Evolutionary conservation across 2,888 invertebrate genomes (phyloP), one percentile per base, ranked within the genome.

Genomic region (Eupithecia dodoneata): DNA sequence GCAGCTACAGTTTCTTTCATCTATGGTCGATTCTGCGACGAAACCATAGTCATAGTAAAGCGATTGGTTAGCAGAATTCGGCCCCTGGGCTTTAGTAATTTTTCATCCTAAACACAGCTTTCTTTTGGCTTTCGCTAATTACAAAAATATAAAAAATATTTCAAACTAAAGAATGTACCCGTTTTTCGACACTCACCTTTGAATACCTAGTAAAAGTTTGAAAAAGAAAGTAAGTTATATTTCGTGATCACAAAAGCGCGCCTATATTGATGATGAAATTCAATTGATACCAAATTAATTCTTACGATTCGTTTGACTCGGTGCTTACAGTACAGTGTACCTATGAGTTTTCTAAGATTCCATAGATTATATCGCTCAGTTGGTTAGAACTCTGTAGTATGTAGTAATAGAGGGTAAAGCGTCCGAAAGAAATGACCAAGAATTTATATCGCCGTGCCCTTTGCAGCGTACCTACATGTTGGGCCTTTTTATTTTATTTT

Each of bases 51-150:
- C 30, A 30, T 30, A 30, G 30, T 30, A 30, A 30, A 30, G 1
- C 30, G 30, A 30, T 30, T 30, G 1, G 30, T 30, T 30, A 30
- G 30, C 30, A 30, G 30, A 30, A 30, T 30, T 30, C 30, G 30
- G 30, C 30, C 30, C 30, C 30, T 9, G 18, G 47, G 18, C 18
- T 44, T 18, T 47, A 18, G 47, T 13, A 18, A 47, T 18, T n/a
- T 69, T 45, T n/a, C 66, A 66, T 66, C 42, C 63, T 63, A 63
- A 63, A 12, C 63, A 30, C 10, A 63, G 15, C 15, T 66, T 66
- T 42, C 18, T 30, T 59, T 18, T 9, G 30, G 10, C 59, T 59
- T 18, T 59, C 59, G 59, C 59, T 59, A 10, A 59, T 59, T 10
- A 30, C 18, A 59, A 55, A 52, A 49, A 4, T n/a, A 52, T 9